phyloP scores from a whole-genome alignment of 2,888 invertebrate species.

The Pterostichus niger region DNA sequence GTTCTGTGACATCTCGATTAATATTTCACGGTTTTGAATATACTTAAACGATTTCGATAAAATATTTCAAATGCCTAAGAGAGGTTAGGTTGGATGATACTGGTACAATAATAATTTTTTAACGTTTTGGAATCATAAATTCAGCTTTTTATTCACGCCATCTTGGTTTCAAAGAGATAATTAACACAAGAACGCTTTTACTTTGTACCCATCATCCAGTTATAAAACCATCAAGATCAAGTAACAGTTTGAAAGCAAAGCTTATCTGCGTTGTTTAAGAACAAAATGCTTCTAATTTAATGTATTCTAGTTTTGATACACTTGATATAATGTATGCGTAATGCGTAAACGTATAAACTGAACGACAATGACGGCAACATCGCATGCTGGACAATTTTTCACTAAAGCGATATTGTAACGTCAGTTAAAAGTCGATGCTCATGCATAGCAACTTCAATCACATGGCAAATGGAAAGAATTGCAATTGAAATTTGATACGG shows the following conservation, averaged over 20 bases:
- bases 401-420: slow-evolving; percentile 69
- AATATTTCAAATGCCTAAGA: slow-evolving; percentile 22
- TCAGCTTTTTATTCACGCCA: slow-evolving; percentile 31
- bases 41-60: slow-evolving; percentile 13
- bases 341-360: slow-evolving; percentile 21
- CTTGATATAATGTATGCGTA: slow-evolving; percentile 47
- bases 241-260: slow-evolving; percentile 9
- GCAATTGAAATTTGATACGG: slow-evolving; percentile 69
- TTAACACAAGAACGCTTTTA: slow-evolving; percentile 62
- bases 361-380: slow-evolving; percentile 36
- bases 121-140: not conserved
- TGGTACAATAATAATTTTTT: slow-evolving; percentile 2
- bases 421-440: slow-evolving; percentile 69
- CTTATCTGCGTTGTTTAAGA: not conserved
- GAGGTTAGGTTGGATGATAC: not conserved
- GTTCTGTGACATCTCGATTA: slow-evolving; percentile 44
- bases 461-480: slow-evolving; percentile 67
- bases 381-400: slow-evolving; percentile 68
- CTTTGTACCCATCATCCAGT: slow-evolving; percentile 27
- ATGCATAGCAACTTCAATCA: slow-evolving; percentile 70
- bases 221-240: not conserved
- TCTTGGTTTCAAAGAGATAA: slow-evolving; percentile 39
- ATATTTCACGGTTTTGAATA: slow-evolving; percentile 31
- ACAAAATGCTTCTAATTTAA: slow-evolving; percentile 30
- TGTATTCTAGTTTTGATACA: slow-evolving; percentile 44